These are phyloP conservation scores for Hemiscyllium ocellatum DNA, from an alignment of 2,113 vertebrate species.

Conservation along the genomic window DNA sequence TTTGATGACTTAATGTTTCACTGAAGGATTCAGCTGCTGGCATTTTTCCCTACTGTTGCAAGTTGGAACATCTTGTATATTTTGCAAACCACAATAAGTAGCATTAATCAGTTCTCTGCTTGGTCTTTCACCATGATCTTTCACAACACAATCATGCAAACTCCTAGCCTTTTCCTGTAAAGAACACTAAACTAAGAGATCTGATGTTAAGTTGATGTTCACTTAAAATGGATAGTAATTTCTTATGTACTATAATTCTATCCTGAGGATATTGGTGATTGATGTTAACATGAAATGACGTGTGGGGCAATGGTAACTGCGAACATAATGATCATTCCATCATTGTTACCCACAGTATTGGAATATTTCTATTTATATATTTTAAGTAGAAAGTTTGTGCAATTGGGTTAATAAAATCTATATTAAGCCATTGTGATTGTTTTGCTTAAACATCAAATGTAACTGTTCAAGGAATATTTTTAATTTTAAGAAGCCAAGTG, in stretches of 20 bases:
- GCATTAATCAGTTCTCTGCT: not conserved
- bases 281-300: not conserved
- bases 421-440: not conserved
- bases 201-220: not conserved
- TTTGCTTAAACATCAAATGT: not conserved
- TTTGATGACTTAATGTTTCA: no score
- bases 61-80: no score
- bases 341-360: not conserved
- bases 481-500: not conserved
- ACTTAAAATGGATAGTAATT: not conserved
- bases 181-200: not conserved
- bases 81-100: no score
- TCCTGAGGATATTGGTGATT: not conserved
- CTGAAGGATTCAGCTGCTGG: no score
- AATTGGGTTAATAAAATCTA: not conserved
- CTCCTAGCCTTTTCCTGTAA: not conserved
- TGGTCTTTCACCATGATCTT: not conserved
- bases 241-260: not conserved
- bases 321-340: not conserved
- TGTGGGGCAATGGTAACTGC: no score
- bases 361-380: not conserved
- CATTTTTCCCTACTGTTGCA: no score
- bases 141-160: not conserved
- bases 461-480: not conserved
- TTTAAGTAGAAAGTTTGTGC: not conserved